Percentiles rank a stretch among this genome's conserved stretches.
Evolutionary conservation across 2,113 vertebrate species (phyloP).

Genomic region (Cephalopholis sonnerati): DNA sequence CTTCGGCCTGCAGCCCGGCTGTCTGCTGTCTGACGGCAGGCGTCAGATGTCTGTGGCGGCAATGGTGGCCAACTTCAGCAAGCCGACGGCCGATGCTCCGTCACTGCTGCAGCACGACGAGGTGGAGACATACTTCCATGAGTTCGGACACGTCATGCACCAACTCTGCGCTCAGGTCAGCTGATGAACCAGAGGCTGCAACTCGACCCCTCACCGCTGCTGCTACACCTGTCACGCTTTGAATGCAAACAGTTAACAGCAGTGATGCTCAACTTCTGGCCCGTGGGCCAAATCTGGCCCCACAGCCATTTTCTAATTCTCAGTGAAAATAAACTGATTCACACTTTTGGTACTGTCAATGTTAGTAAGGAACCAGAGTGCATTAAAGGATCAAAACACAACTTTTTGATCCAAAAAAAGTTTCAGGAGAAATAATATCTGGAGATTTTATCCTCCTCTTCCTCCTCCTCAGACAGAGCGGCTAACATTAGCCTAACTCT

Average conservation of each 20-base stretch:
- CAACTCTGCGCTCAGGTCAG: conserved; percentile 96
- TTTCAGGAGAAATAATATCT: too few relatives aligned
- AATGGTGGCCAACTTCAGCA: conserved; percentile 99
- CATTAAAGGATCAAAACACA: too few relatives aligned
- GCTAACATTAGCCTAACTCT: too few relatives aligned
- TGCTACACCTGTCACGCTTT: neutral
- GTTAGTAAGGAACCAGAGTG: too few relatives aligned
- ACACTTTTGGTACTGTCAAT: too few relatives aligned
- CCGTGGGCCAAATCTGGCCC: too few relatives aligned
- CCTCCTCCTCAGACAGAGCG: too few relatives aligned
- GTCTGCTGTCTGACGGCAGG: conserved; percentile 86
- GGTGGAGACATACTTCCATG: conserved; percentile 98
- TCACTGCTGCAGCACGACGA: conserved; percentile 97
- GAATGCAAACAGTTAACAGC: neutral
- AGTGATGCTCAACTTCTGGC: too few relatives aligned
- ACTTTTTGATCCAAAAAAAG: too few relatives aligned
- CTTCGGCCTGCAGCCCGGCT: conserved; percentile 96
- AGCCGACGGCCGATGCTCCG: conserved; percentile 89
- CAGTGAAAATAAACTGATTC: too few relatives aligned
- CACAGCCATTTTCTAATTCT: too few relatives aligned
- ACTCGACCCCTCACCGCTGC: neutral
- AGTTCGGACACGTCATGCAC: conserved; percentile 99
- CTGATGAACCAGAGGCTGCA: neutral
- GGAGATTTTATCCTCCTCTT: too few relatives aligned
- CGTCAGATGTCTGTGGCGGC: conserved; percentile 93